Conservation (phyloP, 1,140 invertebrate species). For the Drosophila sechellia region DNA sequence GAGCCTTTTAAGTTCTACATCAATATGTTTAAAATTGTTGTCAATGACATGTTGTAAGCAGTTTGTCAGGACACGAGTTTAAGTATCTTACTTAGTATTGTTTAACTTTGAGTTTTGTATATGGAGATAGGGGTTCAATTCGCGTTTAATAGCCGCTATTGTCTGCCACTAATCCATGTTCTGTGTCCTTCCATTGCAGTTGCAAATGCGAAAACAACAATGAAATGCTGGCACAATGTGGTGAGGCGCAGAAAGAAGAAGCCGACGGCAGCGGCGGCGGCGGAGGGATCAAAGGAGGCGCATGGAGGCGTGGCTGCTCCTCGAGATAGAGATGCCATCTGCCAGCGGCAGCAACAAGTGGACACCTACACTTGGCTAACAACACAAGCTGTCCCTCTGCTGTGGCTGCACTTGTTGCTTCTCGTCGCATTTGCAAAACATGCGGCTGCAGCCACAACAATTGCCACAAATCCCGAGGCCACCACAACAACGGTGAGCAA, state of each 20-base stretch:
- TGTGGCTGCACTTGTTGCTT: conserved; percentile 51
- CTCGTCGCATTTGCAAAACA: conserved; percentile 47
- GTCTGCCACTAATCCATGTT: conserved; percentile 10
- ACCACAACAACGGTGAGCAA: conserved; percentile 58
- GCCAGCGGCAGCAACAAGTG: conserved; percentile 65
- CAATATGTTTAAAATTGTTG: neutral
- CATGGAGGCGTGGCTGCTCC: neutral
- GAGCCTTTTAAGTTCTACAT: neutral
- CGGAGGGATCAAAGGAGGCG: neutral
- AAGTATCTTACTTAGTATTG: no score
- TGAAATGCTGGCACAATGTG: conserved; percentile 86
- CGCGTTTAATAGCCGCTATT: conserved; percentile 6
- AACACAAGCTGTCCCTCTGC: conserved; percentile 30
- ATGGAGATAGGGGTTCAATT: no score
- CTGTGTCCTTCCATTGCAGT: conserved; percentile 37
- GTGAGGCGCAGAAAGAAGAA: conserved; percentile 89
- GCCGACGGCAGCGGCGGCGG: conserved; percentile 16
- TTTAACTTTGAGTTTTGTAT: no score
- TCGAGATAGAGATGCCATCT: conserved; percentile 29
- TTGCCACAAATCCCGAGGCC: conserved; percentile 85
- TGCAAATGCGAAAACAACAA: conserved; percentile 82
- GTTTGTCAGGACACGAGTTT: no score
- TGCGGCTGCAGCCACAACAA: conserved; percentile 86
- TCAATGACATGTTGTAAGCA: no score
- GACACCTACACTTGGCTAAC: conserved; percentile 40